Evolutionary conservation across 2,888 invertebrate genomes (phyloP).

Genomic region (Hydroisotoma schaefferi): DNA sequence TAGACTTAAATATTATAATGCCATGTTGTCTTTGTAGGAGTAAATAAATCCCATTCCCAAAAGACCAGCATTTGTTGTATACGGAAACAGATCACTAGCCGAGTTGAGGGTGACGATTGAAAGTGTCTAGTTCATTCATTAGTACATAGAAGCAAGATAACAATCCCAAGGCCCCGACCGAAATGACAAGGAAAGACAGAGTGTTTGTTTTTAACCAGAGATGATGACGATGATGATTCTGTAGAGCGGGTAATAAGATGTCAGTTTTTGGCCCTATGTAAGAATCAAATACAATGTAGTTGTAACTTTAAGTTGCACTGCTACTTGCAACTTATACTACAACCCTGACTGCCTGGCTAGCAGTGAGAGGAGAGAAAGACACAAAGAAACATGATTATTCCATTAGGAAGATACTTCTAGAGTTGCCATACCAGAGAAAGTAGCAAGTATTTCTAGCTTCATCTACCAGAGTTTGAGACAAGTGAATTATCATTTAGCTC

Average conservation of each 20-base stretch:
- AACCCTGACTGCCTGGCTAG: too few relatives aligned
- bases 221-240: too few relatives aligned
- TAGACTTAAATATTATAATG: too few relatives aligned
- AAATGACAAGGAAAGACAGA: not conserved
- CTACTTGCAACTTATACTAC: too few relatives aligned
- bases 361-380: slow-evolving; percentile 12
- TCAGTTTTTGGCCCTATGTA: not conserved
- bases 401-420: slow-evolving; percentile 40
- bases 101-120: too few relatives aligned
- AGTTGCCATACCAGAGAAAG: slow-evolving; percentile 22
- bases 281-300: not conserved
- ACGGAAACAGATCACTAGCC: too few relatives aligned
- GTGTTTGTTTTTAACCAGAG: not conserved
- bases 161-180: not conserved
- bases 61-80: too few relatives aligned
- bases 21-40: too few relatives aligned
- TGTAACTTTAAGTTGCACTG: not conserved
- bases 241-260: slow-evolving; percentile 6
- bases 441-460: not conserved
- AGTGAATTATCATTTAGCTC: slow-evolving; percentile 14
- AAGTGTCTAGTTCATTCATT: too few relatives aligned
- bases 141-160: too few relatives aligned
- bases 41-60: too few relatives aligned
- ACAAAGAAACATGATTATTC: slow-evolving; percentile 46
- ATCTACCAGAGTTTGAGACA: slow-evolving; percentile 2